Evolutionary conservation across 2,888 invertebrate genomes (phyloP), one percentile per base, ranked within the genome.

Genomic region (Diaperis boleti): DNA sequence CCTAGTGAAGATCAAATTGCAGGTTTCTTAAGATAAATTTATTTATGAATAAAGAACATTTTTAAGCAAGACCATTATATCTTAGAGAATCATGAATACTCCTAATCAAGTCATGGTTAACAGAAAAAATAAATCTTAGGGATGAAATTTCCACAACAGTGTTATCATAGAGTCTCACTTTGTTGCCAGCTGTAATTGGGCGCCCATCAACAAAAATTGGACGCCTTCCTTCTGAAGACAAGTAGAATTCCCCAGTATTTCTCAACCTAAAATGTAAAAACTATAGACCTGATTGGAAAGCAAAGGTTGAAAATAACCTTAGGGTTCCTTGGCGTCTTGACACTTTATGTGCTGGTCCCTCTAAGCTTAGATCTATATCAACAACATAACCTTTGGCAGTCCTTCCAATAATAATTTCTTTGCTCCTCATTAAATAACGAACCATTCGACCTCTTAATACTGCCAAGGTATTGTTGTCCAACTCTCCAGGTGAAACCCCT

Each of bases 131-230:
- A 83, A 97, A 97, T 66, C 95, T 88, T 37, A 97, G 85, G 54
- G 95, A 94, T 14, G 95, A 91, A 74, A 97, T 92, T 92, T 98
- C 98, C 54, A 98, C 92, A 7, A 97, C 93, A 66, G 95, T 93
- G 80, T 97, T 97, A 81, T 98, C 95, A 76, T 91, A 92, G 10
- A 98, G 85, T 73, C 94, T 91, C 59, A 93, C 91, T 84, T 95
- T 96, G 81, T 91, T 93, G 41, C 95, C 96, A 49, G 89, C 88
- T 6, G 95, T 85, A 55, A 98, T 87, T 0, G 97, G 96, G 63
- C 92, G 88, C 1, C 97, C 96, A 80, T 98, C 97, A 3, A 98
- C 92, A 80, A 94, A 96, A 74, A 98, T 91, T 1, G 97, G 93
- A 63, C 97, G 84, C 78, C 96, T 95, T 13, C 98, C 98, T 80